phyloP scores from a whole-genome alignment of 2,888 invertebrate species.

The Patella pellucida region DNA sequence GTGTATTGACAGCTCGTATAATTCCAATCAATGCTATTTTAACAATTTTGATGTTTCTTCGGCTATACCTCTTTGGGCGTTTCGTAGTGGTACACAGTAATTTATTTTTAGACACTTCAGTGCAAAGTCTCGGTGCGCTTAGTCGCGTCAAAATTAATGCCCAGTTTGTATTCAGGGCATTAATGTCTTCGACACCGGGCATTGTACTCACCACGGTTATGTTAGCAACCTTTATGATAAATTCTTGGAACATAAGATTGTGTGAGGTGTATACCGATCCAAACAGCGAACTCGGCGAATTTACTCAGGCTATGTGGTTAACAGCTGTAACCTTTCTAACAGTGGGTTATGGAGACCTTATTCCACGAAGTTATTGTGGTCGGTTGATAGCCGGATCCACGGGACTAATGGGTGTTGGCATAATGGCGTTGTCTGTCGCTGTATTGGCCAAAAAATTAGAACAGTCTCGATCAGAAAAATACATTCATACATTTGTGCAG shows the following conservation, averaged over 20 bases:
- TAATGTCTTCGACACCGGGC: slow-evolving; percentile 57
- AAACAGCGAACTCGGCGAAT: slow-evolving; percentile 39
- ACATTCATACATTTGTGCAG: slow-evolving; percentile 57
- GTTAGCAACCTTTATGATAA: slow-evolving; percentile 54
- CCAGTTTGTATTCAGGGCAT: slow-evolving; percentile 58
- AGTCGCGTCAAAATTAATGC: slow-evolving; percentile 60
- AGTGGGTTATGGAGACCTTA: slow-evolving; percentile 60
- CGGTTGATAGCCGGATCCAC: slow-evolving; percentile 54
- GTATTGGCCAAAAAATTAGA: slow-evolving; percentile 61
- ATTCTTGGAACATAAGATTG: slow-evolving; percentile 54
- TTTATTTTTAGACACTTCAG: slow-evolving; percentile 57
- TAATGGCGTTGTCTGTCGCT: slow-evolving; percentile 59
- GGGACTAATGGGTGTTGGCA: slow-evolving; percentile 60
- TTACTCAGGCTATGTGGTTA: slow-evolving; percentile 59
- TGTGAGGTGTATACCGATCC: slow-evolving; percentile 56
- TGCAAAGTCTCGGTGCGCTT: slow-evolving; percentile 60
- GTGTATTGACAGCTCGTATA: slow-evolving; percentile 38
- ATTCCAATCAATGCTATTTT: slow-evolving; percentile 55
- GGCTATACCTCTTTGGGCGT: slow-evolving; percentile 54
- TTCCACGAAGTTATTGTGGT: slow-evolving; percentile 57
- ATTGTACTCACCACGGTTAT: slow-evolving; percentile 50
- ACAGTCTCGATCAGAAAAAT: slow-evolving; percentile 56
- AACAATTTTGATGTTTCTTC: slow-evolving; percentile 57
- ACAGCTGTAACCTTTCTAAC: slow-evolving; percentile 61
- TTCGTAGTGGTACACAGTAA: slow-evolving; percentile 59